Evolutionary conservation across 2,888 invertebrate genomes (phyloP).

Genomic region (Labia minor): DNA sequence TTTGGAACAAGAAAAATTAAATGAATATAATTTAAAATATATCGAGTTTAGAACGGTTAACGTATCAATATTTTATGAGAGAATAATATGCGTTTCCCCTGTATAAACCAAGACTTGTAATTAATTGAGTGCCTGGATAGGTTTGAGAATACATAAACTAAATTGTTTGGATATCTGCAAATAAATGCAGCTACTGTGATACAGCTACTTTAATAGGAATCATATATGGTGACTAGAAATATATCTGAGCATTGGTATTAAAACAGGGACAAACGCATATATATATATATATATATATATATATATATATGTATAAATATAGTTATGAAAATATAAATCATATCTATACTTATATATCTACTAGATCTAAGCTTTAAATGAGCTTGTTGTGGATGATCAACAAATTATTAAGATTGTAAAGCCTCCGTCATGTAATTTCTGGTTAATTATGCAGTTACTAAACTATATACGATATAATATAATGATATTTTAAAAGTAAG

Average conservation of each 20-base stretch:
- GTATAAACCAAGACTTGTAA: not conserved
- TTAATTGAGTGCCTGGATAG: not conserved
- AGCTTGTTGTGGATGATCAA: not conserved
- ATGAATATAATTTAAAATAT: not conserved
- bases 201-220: slow-evolving; percentile 22
- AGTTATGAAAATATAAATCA: not conserved
- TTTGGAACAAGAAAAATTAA: slow-evolving; percentile 1
- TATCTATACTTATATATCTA: not conserved
- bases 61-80: not conserved
- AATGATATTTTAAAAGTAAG: slow-evolving; percentile 2
- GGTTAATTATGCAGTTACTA: not conserved
- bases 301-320: slow-evolving; percentile 20
- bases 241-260: slow-evolving; percentile 22
- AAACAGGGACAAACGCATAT: slow-evolving; percentile 23
- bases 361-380: not conserved
- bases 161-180: not conserved
- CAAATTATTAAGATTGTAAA: not conserved
- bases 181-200: slow-evolving; percentile 26
- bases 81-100: slow-evolving; percentile 1
- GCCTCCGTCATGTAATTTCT: not conserved
- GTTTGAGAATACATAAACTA: not conserved
- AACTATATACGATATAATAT: not conserved
- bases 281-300: slow-evolving; percentile 17
- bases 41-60: not conserved
- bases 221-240: not conserved